These are phyloP conservation scores for Natrix natrix DNA, from an alignment of 2,797 vertebrate species.

Conservation along the genomic window DNA sequence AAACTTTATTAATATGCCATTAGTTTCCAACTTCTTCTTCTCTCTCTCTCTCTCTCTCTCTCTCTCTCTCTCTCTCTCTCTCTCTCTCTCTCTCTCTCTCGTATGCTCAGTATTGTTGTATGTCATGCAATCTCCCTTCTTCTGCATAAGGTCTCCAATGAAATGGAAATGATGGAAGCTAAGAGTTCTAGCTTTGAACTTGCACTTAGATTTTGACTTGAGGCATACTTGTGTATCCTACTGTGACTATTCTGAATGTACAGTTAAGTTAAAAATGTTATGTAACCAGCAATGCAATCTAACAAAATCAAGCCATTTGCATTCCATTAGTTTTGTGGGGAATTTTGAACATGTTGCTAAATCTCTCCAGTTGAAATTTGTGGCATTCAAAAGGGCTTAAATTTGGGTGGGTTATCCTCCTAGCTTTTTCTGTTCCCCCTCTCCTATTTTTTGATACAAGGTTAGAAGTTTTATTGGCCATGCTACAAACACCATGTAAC, in stretches of 20 bases:
- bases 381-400: background rate
- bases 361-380: background rate
- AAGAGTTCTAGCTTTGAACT: background rate
- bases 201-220: background rate
- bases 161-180: background rate
- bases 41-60: too few relatives aligned
- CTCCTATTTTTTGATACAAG: background rate
- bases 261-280: background rate
- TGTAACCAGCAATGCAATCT: background rate
- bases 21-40: constrained; percentile 39
- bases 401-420: background rate
- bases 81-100: background rate
- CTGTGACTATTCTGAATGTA: constrained; percentile 12
- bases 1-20: constrained; percentile 37
- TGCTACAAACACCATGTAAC: background rate
- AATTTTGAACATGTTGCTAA: background rate
- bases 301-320: background rate
- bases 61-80: background rate
- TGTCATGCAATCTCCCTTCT: background rate
- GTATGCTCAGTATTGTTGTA: background rate
- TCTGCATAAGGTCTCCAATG: too few relatives aligned
- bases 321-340: background rate
- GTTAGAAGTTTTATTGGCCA: background rate
- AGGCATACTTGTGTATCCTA: background rate
- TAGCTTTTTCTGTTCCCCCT: background rate